Percentiles rank a stretch among this genome's conserved stretches.
Conservation (phyloP, 2,888 invertebrate genomes). For the Malthinus seriepunctatus region DNA sequence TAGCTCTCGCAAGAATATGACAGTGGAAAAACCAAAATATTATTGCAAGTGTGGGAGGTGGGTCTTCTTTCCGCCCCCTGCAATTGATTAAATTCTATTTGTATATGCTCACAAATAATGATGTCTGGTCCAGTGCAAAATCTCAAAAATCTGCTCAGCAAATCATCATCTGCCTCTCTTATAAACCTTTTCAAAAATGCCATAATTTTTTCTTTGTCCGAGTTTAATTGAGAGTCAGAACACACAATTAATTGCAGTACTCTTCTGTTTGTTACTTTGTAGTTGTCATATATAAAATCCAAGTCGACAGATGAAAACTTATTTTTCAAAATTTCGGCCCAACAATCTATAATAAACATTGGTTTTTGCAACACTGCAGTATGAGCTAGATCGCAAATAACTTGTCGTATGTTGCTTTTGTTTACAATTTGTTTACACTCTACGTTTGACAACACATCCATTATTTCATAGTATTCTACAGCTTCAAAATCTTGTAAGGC, state of each 20-base stretch:
- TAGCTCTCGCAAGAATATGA: neutral
- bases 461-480: conserved; percentile 1
- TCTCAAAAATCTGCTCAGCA: conserved; percentile 13
- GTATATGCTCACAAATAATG: neutral
- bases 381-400: conserved; percentile 16
- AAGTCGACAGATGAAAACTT: neutral
- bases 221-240: neutral
- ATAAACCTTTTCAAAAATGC: conserved; percentile 10
- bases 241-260: neutral
- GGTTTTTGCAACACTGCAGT: conserved; percentile 23
- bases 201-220: neutral
- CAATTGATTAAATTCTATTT: neutral
- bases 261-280: neutral
- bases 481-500: neutral
- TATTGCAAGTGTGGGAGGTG: neutral
- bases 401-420: conserved; percentile 3
- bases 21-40: neutral
- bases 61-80: neutral
- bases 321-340: conserved; percentile 9
- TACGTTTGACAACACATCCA: conserved; percentile 2
- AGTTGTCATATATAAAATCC: neutral
- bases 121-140: conserved; percentile 20
- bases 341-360: conserved; percentile 13
- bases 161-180: conserved; percentile 11
- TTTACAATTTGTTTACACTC: conserved; percentile 5